phyloP scores from a whole-genome alignment of 2,113 vertebrate genomes.

The Otolemur garnettii region DNA sequence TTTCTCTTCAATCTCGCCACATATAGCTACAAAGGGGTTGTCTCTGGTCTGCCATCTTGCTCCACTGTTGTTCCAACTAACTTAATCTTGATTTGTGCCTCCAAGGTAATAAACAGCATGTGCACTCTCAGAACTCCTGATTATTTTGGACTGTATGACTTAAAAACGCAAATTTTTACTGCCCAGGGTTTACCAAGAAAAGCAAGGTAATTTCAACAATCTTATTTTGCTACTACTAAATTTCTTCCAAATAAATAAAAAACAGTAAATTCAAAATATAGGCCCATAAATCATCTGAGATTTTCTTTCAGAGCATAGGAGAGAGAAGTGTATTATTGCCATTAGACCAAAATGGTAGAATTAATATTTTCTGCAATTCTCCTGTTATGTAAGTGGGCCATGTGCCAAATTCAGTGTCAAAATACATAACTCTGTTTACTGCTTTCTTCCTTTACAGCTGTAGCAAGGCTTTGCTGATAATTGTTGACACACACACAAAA shows the following conservation, averaged over 20 bases:
- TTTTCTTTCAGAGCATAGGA: background rate
- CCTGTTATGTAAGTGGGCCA: background rate
- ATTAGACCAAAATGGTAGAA: background rate
- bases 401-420: conserved; percentile 8
- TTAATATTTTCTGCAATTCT: conserved; percentile 20
- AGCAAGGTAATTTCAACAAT: conserved; percentile 7
- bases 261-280: conserved; percentile 33
- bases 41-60: too few species aligned
- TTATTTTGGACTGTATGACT: background rate
- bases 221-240: conserved; percentile 10
- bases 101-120: background rate
- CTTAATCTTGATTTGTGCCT: conserved; percentile 25
- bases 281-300: background rate
- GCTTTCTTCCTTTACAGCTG: background rate
- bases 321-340: background rate
- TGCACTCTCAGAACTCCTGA: background rate
- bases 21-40: too few species aligned
- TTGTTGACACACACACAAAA: background rate
- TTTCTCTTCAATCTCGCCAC: too few species aligned
- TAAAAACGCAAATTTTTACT: conserved; percentile 26
- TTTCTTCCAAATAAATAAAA: background rate
- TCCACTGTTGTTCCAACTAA: background rate
- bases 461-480: background rate
- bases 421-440: background rate
- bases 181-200: background rate